Percentiles rank a stretch among this genome's conserved stretches.
phyloP scores from a whole-genome alignment of 2,113 vertebrate species.

The Semnornis frantzii region DNA sequence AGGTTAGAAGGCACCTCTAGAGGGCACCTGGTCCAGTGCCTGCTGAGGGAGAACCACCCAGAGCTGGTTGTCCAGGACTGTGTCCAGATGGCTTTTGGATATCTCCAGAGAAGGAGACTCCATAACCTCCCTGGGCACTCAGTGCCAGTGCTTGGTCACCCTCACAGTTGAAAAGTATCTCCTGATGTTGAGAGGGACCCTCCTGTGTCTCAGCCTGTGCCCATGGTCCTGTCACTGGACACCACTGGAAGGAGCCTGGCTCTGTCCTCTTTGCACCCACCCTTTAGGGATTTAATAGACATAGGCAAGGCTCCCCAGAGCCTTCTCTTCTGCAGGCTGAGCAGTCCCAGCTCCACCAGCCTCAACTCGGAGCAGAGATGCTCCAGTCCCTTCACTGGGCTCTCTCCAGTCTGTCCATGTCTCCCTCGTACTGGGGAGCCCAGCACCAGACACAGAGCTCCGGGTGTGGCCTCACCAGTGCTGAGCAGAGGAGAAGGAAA shows the following conservation, averaged over 20 bases:
- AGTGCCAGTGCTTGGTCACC: not conserved
- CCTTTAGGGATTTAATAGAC: not conserved
- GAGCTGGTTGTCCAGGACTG: no score
- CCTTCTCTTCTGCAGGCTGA: not conserved
- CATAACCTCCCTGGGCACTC: not conserved
- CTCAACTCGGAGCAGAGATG: not conserved
- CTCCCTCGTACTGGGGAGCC: not conserved
- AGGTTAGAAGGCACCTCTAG: no score
- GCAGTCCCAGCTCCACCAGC: not conserved
- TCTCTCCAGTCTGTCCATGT: not conserved
- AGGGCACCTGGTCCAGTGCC: no score
- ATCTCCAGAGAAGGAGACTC: no score
- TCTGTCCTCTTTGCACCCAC: not conserved
- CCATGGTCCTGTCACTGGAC: not conserved
- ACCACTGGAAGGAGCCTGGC: not conserved
- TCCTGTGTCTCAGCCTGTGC: not conserved
- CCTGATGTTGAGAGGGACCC: not conserved
- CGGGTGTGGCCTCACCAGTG: not conserved
- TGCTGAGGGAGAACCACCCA: no score
- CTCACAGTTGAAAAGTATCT: not conserved
- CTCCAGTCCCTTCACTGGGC: not conserved
- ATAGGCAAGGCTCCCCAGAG: not conserved
- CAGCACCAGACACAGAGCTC: not conserved
- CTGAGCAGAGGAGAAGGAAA: not conserved
- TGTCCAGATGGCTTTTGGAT: no score